Base-by-base conservation (phyloP, 30 jellyfish, hydroid and myxozoan genomes). In the Sanderia malayensis region DNA sequence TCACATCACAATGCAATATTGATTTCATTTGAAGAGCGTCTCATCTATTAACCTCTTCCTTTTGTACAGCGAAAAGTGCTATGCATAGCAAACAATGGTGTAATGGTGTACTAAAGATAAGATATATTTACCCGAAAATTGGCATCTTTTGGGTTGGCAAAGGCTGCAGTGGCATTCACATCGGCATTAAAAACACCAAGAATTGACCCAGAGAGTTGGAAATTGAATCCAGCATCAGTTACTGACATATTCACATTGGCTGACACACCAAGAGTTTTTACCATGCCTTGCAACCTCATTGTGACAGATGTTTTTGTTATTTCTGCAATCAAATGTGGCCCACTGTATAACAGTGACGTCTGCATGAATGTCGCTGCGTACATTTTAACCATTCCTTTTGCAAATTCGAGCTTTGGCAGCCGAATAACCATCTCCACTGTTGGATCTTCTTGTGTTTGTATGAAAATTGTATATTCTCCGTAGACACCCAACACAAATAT, bases 341-440 rank as follows among this genome's bases (percentile, higher is more conserved):
- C 64, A 18, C 18, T 24, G 64, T 9, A 49, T 19, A 4, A 4
- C 7, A 15, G 4, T 4, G 64, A 49, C 4, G 25, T 49, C 27
- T 19, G 23, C 64, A 49, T 49, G 4, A 2, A 8, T 19, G 64
- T 2, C 25, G 52, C 6, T 13, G 64, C 11, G 24, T 49, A 19
- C 64, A 49, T 49, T 19, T 49, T 49, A 15, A 49, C 64, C 27
- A 49, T 2, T 49, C 73, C 87, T 18, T 63, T 59, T 26, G 60
- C 75, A 47, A 76, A 61, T 18, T 64, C 31, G 19, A 61, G 62
- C 65, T 62, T 46, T 4, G 87, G 87, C 46, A 76, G 30, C n/a
- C 31, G 18, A 11, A 52, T 65, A 30, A 33, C 73, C 10, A 76
- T 45, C 0, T 8, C 30, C 2, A 76, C 8, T n/a, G 22, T 31